These are phyloP conservation scores for Sesia bembeciformis DNA, from an alignment of 2,888 invertebrate species.

Conservation along the genomic window DNA sequence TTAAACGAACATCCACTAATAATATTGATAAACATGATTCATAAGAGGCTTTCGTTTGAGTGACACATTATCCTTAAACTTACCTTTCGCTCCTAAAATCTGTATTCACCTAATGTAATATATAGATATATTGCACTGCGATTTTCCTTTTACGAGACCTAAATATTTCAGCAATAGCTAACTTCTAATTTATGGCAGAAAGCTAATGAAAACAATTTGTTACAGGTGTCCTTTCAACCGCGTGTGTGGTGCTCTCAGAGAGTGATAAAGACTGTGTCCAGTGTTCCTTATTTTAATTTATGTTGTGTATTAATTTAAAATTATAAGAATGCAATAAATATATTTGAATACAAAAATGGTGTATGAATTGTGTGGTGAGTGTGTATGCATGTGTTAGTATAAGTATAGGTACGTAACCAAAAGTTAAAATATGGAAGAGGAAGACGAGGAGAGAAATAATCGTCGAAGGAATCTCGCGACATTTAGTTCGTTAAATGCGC, in stretches of 20 bases:
- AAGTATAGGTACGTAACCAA: constrained; percentile 16
- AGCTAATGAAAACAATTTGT: constrained; percentile 31
- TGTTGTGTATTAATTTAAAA: constrained; percentile 45
- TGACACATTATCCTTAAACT: too few relatives aligned
- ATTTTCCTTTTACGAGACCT: too few relatives aligned
- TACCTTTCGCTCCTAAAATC: too few relatives aligned
- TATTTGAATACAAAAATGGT: constrained; percentile 45
- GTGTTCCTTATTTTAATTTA: constrained; percentile 58
- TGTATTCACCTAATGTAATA: too few relatives aligned
- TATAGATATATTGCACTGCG: too few relatives aligned
- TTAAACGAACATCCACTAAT: too few relatives aligned
- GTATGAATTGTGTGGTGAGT: constrained; percentile 50
- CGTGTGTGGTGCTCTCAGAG: constrained; percentile 54
- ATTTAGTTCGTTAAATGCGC: constrained; percentile 46
- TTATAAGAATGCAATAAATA: constrained; percentile 52
- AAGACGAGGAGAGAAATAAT: constrained; percentile 55
- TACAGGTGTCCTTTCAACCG: constrained; percentile 56
- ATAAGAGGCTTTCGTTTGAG: too few relatives aligned
- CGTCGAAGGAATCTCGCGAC: constrained; percentile 50
- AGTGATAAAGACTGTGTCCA: constrained; percentile 73
- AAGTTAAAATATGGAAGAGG: constrained; percentile 51
- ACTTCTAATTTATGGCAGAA: too few relatives aligned
- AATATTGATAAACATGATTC: too few relatives aligned
- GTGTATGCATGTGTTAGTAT: constrained; percentile 26
- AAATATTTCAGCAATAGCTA: too few relatives aligned